Conservation (phyloP, 1,140 invertebrate species). For the Spodoptera litura region DNA sequence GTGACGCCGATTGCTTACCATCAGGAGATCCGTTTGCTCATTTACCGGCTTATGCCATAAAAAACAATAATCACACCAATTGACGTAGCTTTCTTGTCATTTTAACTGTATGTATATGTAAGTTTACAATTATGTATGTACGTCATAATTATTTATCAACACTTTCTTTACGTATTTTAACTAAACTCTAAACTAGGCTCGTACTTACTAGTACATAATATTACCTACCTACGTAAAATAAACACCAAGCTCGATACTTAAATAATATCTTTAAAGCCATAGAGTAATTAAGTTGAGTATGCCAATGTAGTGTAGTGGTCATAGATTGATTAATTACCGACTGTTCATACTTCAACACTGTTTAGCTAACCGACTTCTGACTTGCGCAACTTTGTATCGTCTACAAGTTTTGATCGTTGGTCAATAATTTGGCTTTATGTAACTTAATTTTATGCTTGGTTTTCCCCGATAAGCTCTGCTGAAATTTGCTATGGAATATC, state of each 20-base stretch:
- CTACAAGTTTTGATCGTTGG: constrained; percentile 1
- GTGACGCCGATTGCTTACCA: too few relatives aligned
- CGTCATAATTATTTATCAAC: too few relatives aligned
- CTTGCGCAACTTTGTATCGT: constrained; percentile 20
- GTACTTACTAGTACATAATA: too few relatives aligned
- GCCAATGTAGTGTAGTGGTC: constrained; percentile 12
- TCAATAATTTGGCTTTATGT: not conserved
- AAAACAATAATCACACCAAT: not conserved
- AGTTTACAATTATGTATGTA: too few relatives aligned
- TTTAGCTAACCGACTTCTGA: constrained; percentile 25
- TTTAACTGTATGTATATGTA: too few relatives aligned
- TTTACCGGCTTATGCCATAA: too few relatives aligned
- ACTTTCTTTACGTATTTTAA: not conserved
- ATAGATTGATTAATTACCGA: constrained; percentile 42
- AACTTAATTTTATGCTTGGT: too few relatives aligned
- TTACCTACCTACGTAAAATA: not conserved
- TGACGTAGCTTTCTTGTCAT: not conserved
- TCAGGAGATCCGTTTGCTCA: too few relatives aligned
- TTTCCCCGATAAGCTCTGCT: too few relatives aligned
- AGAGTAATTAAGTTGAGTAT: constrained; percentile 42
- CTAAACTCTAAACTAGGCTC: not conserved
- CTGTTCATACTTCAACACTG: constrained; percentile 23
- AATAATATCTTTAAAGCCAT: constrained; percentile 11
- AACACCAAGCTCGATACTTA: not conserved
- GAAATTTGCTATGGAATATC: too few relatives aligned